Base-by-base conservation (phyloP, 2,797 vertebrate species). In the Perdix hodgsoniae region DNA sequence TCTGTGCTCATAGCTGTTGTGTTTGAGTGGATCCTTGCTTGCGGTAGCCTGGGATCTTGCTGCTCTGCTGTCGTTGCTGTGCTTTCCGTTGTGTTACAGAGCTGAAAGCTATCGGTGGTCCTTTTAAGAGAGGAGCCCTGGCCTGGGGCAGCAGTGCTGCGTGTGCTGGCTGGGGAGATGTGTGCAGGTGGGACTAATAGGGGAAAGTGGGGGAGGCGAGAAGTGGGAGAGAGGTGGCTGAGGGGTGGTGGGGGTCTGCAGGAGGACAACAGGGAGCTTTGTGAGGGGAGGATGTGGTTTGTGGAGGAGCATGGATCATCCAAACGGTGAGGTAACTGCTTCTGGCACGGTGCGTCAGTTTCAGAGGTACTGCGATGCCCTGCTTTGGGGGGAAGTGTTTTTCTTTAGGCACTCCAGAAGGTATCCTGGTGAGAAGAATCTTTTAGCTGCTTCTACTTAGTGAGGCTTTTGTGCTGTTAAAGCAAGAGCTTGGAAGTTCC, bases 391-490 rank as follows among this genome's bases (percentile, higher is more conserved):
- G 90, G 26, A 12, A 44, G 2, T 40, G 88, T 8, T 54, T 72
- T 95, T 88, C 29, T 39, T 18, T 59, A 35, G 72, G 49, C 86
- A 10, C 37, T 37, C 45, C 33, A 5, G 67, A 44, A 18, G 5
- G 5, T 39, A 71, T 22, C 18, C 24, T 4, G 31, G 82, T 37
- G 64, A 61, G 90, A 90, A 74, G 84, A 26, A 7, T 39, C 74
- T 72, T 88, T 83, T 24, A 69, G 63, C 69, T 88, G n/a, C 66
- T 92, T 24, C 39, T 71, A 15, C 69, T 63, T 11, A 39, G 88
- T 45, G 27, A 40, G 94, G 26, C 61, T 90, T 90, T 35, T 45
- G 72, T 83, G 88, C 71, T 94, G 88, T 96, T 96, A 72, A 4
- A 60, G 45, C 16, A 57, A 45, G 2, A 45, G 60, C 44, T 21